Percentiles rank a stretch among this genome's conserved stretches.
Evolutionary conservation across 2,113 vertebrate genomes (phyloP).

Genomic region (Neopipo cinnamomea): DNA sequence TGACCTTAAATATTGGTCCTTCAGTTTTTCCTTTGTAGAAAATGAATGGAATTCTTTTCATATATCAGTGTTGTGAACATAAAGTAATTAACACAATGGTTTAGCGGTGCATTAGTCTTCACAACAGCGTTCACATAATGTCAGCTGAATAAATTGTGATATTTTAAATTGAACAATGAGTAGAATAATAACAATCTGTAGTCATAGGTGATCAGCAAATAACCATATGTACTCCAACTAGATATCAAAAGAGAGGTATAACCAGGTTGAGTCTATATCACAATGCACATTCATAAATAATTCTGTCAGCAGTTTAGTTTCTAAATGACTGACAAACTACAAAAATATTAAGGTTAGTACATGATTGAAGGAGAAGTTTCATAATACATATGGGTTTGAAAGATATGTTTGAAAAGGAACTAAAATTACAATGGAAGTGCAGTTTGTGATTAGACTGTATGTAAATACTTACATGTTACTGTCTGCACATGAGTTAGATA

Average conservation of each 20-base stretch:
- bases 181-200: neutral
- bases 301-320: neutral
- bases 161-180: neutral
- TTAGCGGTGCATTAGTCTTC: neutral
- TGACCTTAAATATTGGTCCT: neutral
- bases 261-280: neutral
- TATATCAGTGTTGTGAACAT: neutral
- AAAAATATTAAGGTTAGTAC: neutral
- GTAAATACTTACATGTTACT: neutral
- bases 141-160: neutral
- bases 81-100: neutral
- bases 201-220: neutral
- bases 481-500: neutral
- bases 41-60: neutral
- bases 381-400: neutral
- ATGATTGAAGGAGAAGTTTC: neutral
- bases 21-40: neutral
- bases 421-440: accelerated
- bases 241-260: neutral
- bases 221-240: neutral
- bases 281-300: neutral
- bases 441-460: neutral
- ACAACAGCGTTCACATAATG: neutral
- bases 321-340: neutral
- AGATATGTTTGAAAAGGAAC: neutral